phyloP scores from a whole-genome alignment of 2,797 vertebrate genomes.

The Microcaecilia unicolor region DNA sequence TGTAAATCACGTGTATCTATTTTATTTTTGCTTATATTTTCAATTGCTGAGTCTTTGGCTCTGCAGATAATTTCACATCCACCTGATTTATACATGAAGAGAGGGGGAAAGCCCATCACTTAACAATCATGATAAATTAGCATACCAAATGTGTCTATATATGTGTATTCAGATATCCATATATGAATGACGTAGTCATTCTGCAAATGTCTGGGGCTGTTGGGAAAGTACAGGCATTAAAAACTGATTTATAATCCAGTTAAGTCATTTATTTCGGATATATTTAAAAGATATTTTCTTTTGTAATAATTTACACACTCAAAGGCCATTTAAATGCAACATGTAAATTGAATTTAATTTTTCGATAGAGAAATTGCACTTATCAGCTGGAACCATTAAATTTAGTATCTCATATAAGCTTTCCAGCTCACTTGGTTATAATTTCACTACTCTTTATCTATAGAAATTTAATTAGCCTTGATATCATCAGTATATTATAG shows the following conservation, averaged over 20 bases:
- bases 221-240: constrained; percentile 51
- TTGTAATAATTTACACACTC: constrained; percentile 60
- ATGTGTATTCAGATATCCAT: too few relatives aligned
- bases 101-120: too few relatives aligned
- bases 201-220: constrained; percentile 49
- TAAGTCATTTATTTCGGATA: constrained; percentile 47
- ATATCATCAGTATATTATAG: constrained; percentile 73
- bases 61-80: too few relatives aligned
- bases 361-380: constrained; percentile 48
- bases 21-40: too few relatives aligned
- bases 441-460: constrained; percentile 66
- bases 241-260: constrained; percentile 49
- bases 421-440: constrained; percentile 65
- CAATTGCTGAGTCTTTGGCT: too few relatives aligned
- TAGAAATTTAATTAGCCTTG: constrained; percentile 75
- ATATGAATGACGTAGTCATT: constrained; percentile 54
- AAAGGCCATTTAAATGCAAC: constrained; percentile 57
- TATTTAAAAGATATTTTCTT: constrained; percentile 35
- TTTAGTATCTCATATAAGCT: constrained; percentile 61
- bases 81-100: too few relatives aligned
- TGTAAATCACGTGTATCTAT: too few relatives aligned
- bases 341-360: constrained; percentile 59
- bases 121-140: too few relatives aligned
- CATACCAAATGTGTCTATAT: too few relatives aligned
- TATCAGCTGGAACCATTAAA: constrained; percentile 61